Percentiles rank a stretch among this genome's conserved stretches.
Evolutionary conservation across 2,113 vertebrate genomes (phyloP).

Genomic region (Gasterosteus nipponicus): DNA sequence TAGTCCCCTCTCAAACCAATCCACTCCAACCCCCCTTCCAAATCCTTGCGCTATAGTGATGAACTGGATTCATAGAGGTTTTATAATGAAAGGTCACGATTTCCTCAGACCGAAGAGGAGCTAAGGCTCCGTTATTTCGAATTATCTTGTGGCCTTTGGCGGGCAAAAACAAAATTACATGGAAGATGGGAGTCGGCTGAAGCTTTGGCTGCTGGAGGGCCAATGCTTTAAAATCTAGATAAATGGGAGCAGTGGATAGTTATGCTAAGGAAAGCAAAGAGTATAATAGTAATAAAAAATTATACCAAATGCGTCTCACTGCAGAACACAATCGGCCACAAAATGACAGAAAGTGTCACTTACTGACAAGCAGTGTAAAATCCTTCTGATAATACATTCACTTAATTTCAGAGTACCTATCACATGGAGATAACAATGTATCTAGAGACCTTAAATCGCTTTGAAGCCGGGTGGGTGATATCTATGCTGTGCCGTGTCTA

Average conservation of each 20-base stretch:
- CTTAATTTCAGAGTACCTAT: conserved; percentile 47
- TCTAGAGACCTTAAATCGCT: conserved; percentile 54
- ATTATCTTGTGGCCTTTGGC: conserved; percentile 69
- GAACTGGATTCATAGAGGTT: conserved; percentile 66
- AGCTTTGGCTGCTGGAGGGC: conserved; percentile 21
- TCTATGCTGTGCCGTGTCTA: conserved; percentile 24
- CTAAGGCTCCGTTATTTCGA: conserved; percentile 62
- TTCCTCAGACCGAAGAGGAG: conserved; percentile 51
- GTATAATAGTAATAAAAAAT: background rate
- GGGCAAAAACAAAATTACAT: conserved; percentile 60
- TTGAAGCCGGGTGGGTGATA: conserved; percentile 53
- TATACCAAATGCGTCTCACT: conserved; percentile 3
- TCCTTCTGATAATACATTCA: conserved; percentile 22
- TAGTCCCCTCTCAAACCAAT: conserved; percentile 57
- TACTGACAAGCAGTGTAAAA: conserved; percentile 13
- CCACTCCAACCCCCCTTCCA: conserved; percentile 39
- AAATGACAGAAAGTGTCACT: conserved; percentile 3
- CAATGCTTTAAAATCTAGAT: conserved; percentile 46
- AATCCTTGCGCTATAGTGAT: conserved; percentile 65
- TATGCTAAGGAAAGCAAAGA: conserved; percentile 12
- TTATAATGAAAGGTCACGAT: conserved; percentile 74
- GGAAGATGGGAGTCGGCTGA: conserved; percentile 43
- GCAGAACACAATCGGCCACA: background rate
- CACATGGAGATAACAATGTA: conserved; percentile 32
- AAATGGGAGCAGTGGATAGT: conserved; percentile 18